Base-by-base conservation (phyloP, 1,140 invertebrate species). In the Gerris buenoi region DNA sequence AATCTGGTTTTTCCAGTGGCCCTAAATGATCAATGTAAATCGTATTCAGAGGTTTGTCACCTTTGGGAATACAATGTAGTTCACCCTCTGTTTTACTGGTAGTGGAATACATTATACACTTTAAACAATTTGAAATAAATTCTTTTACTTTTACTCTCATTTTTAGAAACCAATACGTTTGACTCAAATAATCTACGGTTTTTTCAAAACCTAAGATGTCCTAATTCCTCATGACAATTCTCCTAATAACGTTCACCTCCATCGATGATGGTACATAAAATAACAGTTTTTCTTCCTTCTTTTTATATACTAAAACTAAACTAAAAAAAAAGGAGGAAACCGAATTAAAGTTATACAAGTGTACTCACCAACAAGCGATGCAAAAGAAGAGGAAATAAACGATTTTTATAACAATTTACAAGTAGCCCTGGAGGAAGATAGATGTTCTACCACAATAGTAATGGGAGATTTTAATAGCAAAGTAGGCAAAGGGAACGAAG, bases 21-120 rank as follows among this genome's bases (percentile, higher is more conserved):
- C 62, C 62, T 2, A 27, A 3, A 28, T 63, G 62, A 26, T 63
- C 62, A 28, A 63, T 28, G 25, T 63, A 26, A 25, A 63, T 10
- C 2, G 25, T 27, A 15, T 63, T 10, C 5, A 63, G 27, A 18
- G 62, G 62, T 15, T 10, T 27, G 14, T 27, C 25, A 26, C 22
- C 26, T 27, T 63, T 63, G 14, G 22, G 23, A 5, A 63, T 63
- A 63, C 5, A 10, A 25, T 63, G 62, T 13, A 63, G 62, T n/a
- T n/a, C n/a, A 27, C 62, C 62, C 25, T 25, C 70, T 0, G n/a
- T 25, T 65, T 70, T 70, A 14, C 71, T 69, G 5, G 46, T 57
- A 15, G 70, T 68, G 57, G 2, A 25, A 69, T 64, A 73, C 1
- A 69, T 69, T 25, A 74, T 71, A 68, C 69, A 67, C 65, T 72